These are phyloP conservation scores for Schizotus pectinicornis DNA, from an alignment of 2,888 invertebrate species.

Conservation along the genomic window DNA sequence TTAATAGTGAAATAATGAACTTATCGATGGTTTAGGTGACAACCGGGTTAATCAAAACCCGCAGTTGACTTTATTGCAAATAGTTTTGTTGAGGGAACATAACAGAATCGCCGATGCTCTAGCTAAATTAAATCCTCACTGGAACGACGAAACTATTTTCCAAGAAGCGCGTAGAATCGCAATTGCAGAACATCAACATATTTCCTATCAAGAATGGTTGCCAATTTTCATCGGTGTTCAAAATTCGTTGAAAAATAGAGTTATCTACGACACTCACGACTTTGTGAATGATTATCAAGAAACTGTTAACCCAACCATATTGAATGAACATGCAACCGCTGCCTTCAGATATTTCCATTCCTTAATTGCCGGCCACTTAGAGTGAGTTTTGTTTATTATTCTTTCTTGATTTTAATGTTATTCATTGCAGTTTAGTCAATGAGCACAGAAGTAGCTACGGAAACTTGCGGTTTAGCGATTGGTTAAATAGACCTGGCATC, in stretches of 20 bases:
- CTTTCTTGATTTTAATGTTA: background rate
- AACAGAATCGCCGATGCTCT: constrained; percentile 75
- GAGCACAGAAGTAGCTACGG: constrained; percentile 64
- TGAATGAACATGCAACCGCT: constrained; percentile 75
- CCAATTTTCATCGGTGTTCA: constrained; percentile 73
- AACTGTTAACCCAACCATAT: constrained; percentile 67
- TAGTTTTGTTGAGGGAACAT: constrained; percentile 79
- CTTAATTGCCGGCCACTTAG: constrained; percentile 70
- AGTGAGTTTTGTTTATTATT: constrained; percentile 61
- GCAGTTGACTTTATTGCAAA: constrained; percentile 75
- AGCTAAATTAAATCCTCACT: constrained; percentile 71
- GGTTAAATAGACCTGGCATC: constrained; percentile 71
- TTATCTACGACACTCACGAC: constrained; percentile 66
- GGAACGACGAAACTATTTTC: constrained; percentile 75
- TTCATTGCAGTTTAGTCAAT: constrained; percentile 61
- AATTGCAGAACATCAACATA: constrained; percentile 79
- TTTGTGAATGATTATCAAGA: constrained; percentile 74
- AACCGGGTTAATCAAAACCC: constrained; percentile 79
- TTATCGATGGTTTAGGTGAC: constrained; percentile 71
- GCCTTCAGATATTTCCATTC: constrained; percentile 79
- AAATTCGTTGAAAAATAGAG: constrained; percentile 68
- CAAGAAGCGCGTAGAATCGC: constrained; percentile 76
- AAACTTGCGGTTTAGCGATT: constrained; percentile 72
- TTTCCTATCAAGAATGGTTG: constrained; percentile 81
- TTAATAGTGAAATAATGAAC: background rate